Conservation (phyloP, 2,888 invertebrate species). For the Baccha elongata region DNA sequence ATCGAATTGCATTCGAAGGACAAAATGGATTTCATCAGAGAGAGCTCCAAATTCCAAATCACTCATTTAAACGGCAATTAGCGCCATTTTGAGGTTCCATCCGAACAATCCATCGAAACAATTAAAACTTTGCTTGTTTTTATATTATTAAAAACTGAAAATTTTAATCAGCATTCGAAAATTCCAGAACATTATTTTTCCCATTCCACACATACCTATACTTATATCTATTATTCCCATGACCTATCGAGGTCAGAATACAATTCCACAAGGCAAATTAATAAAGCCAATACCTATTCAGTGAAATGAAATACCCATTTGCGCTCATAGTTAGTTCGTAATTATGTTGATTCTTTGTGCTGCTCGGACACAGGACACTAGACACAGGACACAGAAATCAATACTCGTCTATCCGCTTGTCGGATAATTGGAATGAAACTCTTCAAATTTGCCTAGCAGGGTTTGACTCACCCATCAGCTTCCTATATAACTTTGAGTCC, state of each 20-base stretch:
- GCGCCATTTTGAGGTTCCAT: conserved; percentile 19
- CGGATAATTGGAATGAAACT: conserved; percentile 67
- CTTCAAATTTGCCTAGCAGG: conserved; percentile 57
- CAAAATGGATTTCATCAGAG: conserved; percentile 24
- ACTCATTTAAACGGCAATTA: conserved; percentile 53
- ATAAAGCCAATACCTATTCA: conserved; percentile 65
- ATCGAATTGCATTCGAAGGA: not conserved
- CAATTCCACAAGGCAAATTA: conserved; percentile 62
- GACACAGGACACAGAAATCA: conserved; percentile 54
- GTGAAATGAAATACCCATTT: conserved; percentile 63
- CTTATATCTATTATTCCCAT: not conserved
- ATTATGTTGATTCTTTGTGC: conserved; percentile 62
- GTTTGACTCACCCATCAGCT: not conserved
- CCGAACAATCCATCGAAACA: conserved; percentile 9
- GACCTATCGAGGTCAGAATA: conserved; percentile 41
- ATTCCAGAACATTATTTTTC: conserved; percentile 21
- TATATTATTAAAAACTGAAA: conserved; percentile 50
- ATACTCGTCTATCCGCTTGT: conserved; percentile 58
- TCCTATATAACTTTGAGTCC: conserved; percentile 7
- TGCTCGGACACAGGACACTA: not conserved
- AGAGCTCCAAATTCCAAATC: conserved; percentile 16
- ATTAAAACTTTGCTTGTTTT: conserved; percentile 36
- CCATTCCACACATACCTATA: not conserved
- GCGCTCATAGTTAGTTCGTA: conserved; percentile 55
- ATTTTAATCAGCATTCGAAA: conserved; percentile 50